Percentiles rank a stretch among this genome's conserved stretches.
Evolutionary conservation across 2,888 invertebrate genomes (phyloP).

Genomic region (Balanococcus diminutus): DNA sequence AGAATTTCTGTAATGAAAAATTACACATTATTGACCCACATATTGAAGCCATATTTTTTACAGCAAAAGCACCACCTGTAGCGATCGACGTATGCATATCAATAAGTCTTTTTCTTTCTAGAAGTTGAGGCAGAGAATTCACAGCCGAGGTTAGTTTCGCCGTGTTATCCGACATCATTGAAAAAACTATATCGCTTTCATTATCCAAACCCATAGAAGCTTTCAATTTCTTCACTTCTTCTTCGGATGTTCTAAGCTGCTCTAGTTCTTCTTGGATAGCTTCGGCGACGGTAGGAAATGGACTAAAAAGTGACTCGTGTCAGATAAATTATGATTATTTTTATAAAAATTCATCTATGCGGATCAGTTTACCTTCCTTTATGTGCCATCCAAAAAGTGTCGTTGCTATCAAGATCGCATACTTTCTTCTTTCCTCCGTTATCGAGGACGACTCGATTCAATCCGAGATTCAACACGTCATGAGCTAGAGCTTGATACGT

Average conservation of each 20-base stretch:
- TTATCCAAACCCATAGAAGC: conserved; percentile 91
- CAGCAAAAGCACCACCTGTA: conserved; percentile 69
- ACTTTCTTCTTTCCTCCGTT: conserved; percentile 80
- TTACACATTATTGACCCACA: background rate
- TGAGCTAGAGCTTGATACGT: conserved; percentile 98
- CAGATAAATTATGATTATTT: background rate
- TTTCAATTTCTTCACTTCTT: conserved; percentile 94
- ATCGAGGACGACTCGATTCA: conserved; percentile 78
- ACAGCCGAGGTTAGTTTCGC: conserved; percentile 93
- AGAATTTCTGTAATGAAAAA: conserved; percentile 49
- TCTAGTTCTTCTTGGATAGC: conserved; percentile 98
- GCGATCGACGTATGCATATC: conserved; percentile 99
- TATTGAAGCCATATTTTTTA: background rate
- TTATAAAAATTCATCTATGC: background rate
- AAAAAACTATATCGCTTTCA: conserved; percentile 83
- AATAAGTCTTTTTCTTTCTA: conserved; percentile 96
- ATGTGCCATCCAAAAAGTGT: conserved; percentile 76
- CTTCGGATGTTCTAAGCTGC: conserved; percentile 90
- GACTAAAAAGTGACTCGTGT: conserved; percentile 63
- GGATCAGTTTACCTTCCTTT: conserved; percentile 72
- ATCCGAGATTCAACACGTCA: conserved; percentile 89
- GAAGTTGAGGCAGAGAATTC: conserved; percentile 91
- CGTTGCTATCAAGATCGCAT: conserved; percentile 69
- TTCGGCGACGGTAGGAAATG: conserved; percentile 94
- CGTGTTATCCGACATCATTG: conserved; percentile 90